Conservation (phyloP, 2,797 vertebrate species). For the Chelon auratus region DNA sequence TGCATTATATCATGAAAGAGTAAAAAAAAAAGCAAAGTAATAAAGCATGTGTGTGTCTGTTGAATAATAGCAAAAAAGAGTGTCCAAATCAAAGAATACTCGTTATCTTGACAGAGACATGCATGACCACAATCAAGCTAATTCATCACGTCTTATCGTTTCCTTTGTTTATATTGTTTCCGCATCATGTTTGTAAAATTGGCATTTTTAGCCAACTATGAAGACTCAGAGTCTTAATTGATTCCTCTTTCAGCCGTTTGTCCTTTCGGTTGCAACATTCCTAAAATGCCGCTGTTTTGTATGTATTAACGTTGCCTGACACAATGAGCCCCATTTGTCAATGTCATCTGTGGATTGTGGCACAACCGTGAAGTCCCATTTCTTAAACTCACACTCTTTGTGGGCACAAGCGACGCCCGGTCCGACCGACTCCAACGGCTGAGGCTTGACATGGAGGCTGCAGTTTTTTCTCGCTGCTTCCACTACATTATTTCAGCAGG, state of each 20-base stretch:
- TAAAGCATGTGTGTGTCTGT: not conserved
- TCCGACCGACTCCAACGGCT: conserved; percentile 38
- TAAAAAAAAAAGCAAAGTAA: conserved; percentile 1
- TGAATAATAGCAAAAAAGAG: not conserved
- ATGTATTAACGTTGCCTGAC: conserved; percentile 46
- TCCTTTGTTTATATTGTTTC: conserved; percentile 13
- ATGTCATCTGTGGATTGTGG: conserved; percentile 52
- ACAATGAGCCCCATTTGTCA: conserved; percentile 65
- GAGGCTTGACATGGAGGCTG: conserved; percentile 38
- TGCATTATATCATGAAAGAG: not conserved
- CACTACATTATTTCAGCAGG: conserved; percentile 29
- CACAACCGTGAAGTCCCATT: conserved; percentile 49
- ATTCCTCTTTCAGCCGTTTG: conserved; percentile 43
- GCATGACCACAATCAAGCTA: conserved; percentile 20
- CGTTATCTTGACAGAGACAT: not conserved
- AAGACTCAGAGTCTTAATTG: conserved; percentile 18
- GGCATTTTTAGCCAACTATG: conserved; percentile 20
- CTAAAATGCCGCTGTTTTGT: conserved; percentile 50
- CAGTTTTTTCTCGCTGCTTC: conserved; percentile 34
- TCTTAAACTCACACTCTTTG: conserved; percentile 43
- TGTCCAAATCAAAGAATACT: not conserved
- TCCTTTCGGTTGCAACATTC: conserved; percentile 46
- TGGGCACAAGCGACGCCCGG: conserved; percentile 16
- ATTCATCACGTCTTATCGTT: conserved; percentile 10
- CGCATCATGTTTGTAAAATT: conserved; percentile 32